These are phyloP conservation scores for Syncerus caffer DNA, from an alignment of 2,797 vertebrate species.

Conservation along the genomic window DNA sequence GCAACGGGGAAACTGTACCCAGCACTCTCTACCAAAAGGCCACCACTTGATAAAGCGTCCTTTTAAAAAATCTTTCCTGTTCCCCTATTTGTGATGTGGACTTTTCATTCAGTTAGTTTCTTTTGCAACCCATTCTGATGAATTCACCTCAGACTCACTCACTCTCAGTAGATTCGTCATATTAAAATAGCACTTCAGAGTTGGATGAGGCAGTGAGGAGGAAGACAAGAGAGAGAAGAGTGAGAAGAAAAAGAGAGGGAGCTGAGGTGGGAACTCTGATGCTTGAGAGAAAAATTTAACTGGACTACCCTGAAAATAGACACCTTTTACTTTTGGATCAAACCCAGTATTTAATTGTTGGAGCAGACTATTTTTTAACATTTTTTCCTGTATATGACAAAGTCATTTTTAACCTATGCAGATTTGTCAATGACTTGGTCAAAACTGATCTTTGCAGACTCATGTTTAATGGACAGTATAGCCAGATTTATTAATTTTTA, in stretches of 20 bases:
- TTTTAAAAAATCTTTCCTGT: not conserved
- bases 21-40: not conserved
- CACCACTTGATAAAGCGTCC: not conserved
- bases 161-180: not conserved
- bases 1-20: not conserved
- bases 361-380: not conserved
- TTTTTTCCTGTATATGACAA: not conserved
- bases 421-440: not conserved
- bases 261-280: not conserved
- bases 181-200: not conserved
- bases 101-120: not conserved
- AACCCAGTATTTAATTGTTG: not conserved
- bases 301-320: not conserved
- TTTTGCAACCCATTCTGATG: not conserved
- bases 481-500: not conserved
- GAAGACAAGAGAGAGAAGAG: not conserved
- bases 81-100: not conserved
- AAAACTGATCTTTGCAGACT: not conserved
- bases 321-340: not conserved
- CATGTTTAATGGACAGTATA: not conserved
- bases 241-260: not conserved
- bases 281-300: not conserved
- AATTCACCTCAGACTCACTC: not conserved
- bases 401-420: not conserved
- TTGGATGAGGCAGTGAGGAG: not conserved